These are phyloP conservation scores for Galaxias olidus DNA, from an alignment of 2,797 vertebrate genomes.

Conservation along the genomic window DNA sequence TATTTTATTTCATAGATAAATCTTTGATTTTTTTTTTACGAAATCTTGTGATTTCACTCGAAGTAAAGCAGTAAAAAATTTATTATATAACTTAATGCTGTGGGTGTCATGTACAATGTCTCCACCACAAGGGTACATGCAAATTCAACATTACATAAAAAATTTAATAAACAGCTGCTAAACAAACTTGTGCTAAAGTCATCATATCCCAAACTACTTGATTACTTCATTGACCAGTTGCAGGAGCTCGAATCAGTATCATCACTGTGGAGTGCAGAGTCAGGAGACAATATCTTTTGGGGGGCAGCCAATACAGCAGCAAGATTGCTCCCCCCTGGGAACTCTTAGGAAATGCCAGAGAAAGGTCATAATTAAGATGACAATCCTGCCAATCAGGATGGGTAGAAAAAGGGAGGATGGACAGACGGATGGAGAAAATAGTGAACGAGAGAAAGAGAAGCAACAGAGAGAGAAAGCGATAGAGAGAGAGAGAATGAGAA, in stretches of 20 bases:
- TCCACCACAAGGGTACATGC: no score
- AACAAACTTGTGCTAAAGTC: no score
- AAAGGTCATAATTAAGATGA: constrained; percentile 39
- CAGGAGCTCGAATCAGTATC: constrained; percentile 12
- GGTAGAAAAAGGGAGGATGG: constrained; percentile 73
- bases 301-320: constrained; percentile 7
- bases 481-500: not conserved
- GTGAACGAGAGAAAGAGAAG: constrained; percentile 1
- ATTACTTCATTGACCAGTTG: not conserved
- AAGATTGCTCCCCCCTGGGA: constrained; percentile 7
- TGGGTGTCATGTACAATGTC: no score
- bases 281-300: constrained; percentile 16
- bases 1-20: no score
- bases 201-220: no score
- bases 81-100: no score
- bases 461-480: not conserved
- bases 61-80: no score
- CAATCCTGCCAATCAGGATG: constrained; percentile 32
- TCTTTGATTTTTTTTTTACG: no score
- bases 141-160: no score
- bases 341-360: constrained; percentile 35
- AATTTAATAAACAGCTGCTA: no score
- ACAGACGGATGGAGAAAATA: constrained; percentile 15
- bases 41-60: no score
- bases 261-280: constrained; percentile 10